These are phyloP conservation scores for Ceratina japonica DNA, from an alignment of 1,140 invertebrate genomes.

Conservation along the genomic window DNA sequence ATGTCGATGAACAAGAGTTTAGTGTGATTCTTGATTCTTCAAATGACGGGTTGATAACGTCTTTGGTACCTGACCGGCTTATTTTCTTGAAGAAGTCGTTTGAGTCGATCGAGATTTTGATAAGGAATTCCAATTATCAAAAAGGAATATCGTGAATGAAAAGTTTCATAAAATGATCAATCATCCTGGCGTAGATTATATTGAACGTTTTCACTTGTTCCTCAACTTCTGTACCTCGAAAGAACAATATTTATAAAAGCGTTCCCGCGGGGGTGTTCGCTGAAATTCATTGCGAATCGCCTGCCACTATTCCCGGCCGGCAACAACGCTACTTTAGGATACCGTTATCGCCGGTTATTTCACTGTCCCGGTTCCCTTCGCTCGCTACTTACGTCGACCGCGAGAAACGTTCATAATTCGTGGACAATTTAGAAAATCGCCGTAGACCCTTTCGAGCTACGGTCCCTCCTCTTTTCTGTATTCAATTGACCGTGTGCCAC, in stretches of 20 bases:
- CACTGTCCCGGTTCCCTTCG: background rate
- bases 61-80: too few relatives aligned
- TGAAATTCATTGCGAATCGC: conserved; percentile 6
- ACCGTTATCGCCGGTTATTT: background rate
- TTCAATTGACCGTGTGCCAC: conserved; percentile 32
- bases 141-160: too few relatives aligned
- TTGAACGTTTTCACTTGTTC: too few relatives aligned
- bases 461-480: background rate
- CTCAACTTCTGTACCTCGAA: background rate
- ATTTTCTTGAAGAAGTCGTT: too few relatives aligned
- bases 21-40: too few relatives aligned
- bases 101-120: too few relatives aligned
- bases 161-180: too few relatives aligned
- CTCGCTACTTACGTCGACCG: background rate
- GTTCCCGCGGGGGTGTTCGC: background rate
- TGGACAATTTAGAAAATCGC: conserved; percentile 12
- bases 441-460: background rate
- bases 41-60: too few relatives aligned
- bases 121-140: too few relatives aligned
- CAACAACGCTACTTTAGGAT: background rate
- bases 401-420: background rate
- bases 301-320: background rate
- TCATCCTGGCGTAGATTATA: too few relatives aligned
- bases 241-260: conserved; percentile 21
- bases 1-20: too few relatives aligned